phyloP scores from a whole-genome alignment of 2,888 invertebrate genomes.

The Perithous albicinctus region DNA sequence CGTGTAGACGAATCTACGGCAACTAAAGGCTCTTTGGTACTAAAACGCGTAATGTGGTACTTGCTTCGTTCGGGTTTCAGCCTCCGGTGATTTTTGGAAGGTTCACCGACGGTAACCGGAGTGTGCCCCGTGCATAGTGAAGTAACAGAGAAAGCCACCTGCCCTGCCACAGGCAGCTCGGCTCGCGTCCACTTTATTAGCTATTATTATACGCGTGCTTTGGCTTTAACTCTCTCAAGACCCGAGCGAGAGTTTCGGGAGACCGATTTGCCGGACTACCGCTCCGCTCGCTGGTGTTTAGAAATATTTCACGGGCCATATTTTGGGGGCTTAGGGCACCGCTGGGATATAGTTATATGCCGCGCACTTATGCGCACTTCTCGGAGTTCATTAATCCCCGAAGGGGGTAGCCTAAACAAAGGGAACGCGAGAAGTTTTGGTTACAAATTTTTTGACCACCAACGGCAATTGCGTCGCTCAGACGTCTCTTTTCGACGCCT shows the following conservation, averaged over 20 bases:
- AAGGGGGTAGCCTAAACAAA: slow-evolving; percentile 81
- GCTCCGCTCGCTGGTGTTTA: slow-evolving; percentile 78
- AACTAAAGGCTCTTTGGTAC: slow-evolving; percentile 6
- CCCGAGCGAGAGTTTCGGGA: slow-evolving; percentile 49
- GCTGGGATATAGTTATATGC: slow-evolving; percentile 45
- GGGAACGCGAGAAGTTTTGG: slow-evolving; percentile 55
- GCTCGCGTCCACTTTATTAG: slow-evolving; percentile 82
- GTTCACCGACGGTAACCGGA: slow-evolving; percentile 73
- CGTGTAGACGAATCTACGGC: neutral
- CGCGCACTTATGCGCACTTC: slow-evolving; percentile 57
- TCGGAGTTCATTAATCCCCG: slow-evolving; percentile 80
- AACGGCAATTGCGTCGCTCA: slow-evolving; percentile 39
- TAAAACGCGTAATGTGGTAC: slow-evolving; percentile 57
- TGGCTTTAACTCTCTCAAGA: slow-evolving; percentile 64
- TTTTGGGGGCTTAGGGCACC: slow-evolving; percentile 71
- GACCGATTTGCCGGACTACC: slow-evolving; percentile 62
- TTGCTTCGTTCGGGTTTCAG: slow-evolving; percentile 46
- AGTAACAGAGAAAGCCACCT: slow-evolving; percentile 75
- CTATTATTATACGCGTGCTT: slow-evolving; percentile 83
- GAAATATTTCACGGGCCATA: slow-evolving; percentile 81
- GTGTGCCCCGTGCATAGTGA: slow-evolving; percentile 74
- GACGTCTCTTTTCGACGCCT: slow-evolving; percentile 66
- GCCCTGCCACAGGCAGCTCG: slow-evolving; percentile 77
- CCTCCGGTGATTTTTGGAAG: slow-evolving; percentile 65
- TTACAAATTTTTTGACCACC: slow-evolving; percentile 45